These are phyloP conservation scores for Spea bombifrons DNA, from an alignment of 2,113 vertebrate genomes.

Conservation along the genomic window DNA sequence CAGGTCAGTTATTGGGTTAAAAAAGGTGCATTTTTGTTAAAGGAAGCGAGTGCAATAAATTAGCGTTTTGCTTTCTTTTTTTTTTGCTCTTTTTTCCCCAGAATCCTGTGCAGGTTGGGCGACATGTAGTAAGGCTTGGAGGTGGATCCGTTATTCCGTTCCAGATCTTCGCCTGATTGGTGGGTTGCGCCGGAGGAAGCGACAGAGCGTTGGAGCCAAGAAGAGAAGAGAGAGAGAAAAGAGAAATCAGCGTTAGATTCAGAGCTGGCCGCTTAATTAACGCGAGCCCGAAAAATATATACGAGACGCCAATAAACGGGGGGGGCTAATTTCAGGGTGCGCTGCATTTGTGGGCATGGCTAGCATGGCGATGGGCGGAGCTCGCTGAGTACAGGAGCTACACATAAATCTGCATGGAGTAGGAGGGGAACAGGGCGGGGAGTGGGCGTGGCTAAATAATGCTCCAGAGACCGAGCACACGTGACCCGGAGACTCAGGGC, in stretches of 20 bases:
- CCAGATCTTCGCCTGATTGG: constrained; percentile 89
- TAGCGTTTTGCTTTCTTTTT: constrained; percentile 65
- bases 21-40: constrained; percentile 27
- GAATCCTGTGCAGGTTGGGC: constrained; percentile 83
- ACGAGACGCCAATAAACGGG: too few relatives aligned
- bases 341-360: too few relatives aligned
- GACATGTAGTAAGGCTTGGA: constrained; percentile 93
- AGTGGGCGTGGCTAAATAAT: too few relatives aligned
- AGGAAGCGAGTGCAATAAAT: constrained; percentile 22
- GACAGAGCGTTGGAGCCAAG: constrained; percentile 28
- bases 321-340: too few relatives aligned
- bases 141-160: constrained; percentile 90
- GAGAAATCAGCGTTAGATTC: constrained; percentile 52
- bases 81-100: constrained; percentile 78
- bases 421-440: too few relatives aligned
- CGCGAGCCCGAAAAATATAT: too few relatives aligned
- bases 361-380: too few relatives aligned
- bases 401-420: too few relatives aligned
- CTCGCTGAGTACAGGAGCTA: too few relatives aligned
- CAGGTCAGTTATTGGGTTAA: constrained; percentile 39
- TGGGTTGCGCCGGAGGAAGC: constrained; percentile 50
- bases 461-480: too few relatives aligned
- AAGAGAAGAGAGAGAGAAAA: constrained; percentile 41
- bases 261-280: too few relatives aligned
- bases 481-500: too few relatives aligned